Conservation (phyloP, 2,888 invertebrate species). For the Cryptocheilus praepositus region DNA sequence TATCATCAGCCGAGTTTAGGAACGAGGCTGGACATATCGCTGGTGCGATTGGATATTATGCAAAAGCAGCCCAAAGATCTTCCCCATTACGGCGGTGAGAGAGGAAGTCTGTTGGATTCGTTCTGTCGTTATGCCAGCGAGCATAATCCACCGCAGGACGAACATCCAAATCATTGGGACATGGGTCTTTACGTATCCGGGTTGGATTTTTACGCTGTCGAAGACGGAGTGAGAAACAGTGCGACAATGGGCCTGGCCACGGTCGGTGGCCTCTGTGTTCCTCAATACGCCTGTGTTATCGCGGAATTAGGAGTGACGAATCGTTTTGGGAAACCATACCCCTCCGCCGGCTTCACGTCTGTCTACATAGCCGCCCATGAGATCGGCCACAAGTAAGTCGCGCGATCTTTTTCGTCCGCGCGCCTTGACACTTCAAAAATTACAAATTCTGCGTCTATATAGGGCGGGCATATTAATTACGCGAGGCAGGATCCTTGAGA, state of each 20-base stretch:
- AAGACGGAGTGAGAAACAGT: conserved; percentile 81
- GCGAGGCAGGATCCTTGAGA: not conserved
- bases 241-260: conserved; percentile 90
- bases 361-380: conserved; percentile 90
- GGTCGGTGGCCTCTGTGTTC: conserved; percentile 85
- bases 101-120: conserved; percentile 82
- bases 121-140: conserved; percentile 84
- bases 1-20: conserved; percentile 86
- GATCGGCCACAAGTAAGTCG: conserved; percentile 87
- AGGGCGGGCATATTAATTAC: not conserved
- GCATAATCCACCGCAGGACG: conserved; percentile 81
- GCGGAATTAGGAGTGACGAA: conserved; percentile 86
- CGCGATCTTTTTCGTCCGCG: not conserved
- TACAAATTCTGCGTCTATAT: not conserved
- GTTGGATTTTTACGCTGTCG: conserved; percentile 84
- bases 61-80: conserved; percentile 80
- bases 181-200: conserved; percentile 87
- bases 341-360: conserved; percentile 89
- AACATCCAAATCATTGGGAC: conserved; percentile 86
- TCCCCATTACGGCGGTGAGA: conserved; percentile 81
- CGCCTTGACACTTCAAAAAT: not conserved
- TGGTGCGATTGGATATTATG: conserved; percentile 84
- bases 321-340: conserved; percentile 85
- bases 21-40: conserved; percentile 80
- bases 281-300: conserved; percentile 85